These are phyloP conservation scores for Enteromius thamalakanensis DNA, from an alignment of 2,797 vertebrate genomes.

Conservation along the genomic window DNA sequence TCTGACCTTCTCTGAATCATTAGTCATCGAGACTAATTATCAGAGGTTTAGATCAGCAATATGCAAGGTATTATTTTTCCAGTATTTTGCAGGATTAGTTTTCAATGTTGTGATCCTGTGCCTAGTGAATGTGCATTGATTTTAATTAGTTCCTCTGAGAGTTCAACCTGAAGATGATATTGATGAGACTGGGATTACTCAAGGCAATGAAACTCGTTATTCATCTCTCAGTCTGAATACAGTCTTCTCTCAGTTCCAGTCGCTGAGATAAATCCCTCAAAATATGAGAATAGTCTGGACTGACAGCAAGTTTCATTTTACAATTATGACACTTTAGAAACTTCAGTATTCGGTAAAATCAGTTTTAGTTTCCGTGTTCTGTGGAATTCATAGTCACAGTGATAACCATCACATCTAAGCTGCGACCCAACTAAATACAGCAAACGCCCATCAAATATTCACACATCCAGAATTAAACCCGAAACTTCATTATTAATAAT, in stretches of 20 bases:
- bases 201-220: constrained; percentile 42
- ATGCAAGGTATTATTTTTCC: neutral
- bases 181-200: constrained; percentile 35
- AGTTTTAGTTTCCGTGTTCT: constrained; percentile 22
- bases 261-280: constrained; percentile 23
- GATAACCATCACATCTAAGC: neutral
- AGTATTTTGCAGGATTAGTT: constrained; percentile 1
- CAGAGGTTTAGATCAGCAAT: neutral
- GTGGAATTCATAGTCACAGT: constrained; percentile 1
- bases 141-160: neutral
- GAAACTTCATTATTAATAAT: neutral
- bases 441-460: neutral
- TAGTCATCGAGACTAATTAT: neutral
- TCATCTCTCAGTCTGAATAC: constrained; percentile 52
- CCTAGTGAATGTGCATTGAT: neutral
- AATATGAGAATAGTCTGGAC: constrained; percentile 36
- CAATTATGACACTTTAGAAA: constrained; percentile 12
- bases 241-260: constrained; percentile 42
- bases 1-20: neutral
- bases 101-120: neutral
- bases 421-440: neutral
- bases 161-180: constrained; percentile 13
- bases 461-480: neutral
- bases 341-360: neutral
- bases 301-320: constrained; percentile 11